Conservation (phyloP, 1,140 invertebrate genomes). For the Pogonus chalceus region DNA sequence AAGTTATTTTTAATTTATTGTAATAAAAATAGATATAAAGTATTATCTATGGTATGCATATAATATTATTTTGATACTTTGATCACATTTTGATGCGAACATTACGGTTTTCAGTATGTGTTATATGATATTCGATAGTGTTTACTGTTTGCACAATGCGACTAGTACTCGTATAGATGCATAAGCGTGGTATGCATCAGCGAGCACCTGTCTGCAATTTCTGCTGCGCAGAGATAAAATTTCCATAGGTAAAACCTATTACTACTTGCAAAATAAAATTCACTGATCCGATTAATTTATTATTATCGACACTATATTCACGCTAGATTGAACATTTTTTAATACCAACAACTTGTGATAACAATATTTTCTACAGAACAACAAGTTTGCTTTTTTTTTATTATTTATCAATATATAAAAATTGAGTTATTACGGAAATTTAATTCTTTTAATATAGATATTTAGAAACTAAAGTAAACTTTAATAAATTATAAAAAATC, state of each 20-base stretch:
- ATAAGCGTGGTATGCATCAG: not conserved
- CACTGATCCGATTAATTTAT: conserved; percentile 6
- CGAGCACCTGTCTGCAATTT: not conserved
- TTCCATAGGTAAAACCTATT: conserved; percentile 6
- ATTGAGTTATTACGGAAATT: too few relatives aligned
- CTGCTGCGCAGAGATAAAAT: not conserved
- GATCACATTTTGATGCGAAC: not conserved
- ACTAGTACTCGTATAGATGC: too few relatives aligned
- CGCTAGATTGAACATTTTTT: not conserved
- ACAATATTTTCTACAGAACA: not conserved
- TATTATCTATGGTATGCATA: too few relatives aligned
- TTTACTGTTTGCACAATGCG: not conserved
- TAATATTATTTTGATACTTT: too few relatives aligned
- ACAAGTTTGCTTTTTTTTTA: too few relatives aligned
- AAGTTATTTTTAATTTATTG: too few relatives aligned
- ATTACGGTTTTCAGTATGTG: not conserved
- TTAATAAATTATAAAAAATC: too few relatives aligned
- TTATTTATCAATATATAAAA: too few relatives aligned
- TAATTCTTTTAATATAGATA: too few relatives aligned
- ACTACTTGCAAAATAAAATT: conserved; percentile 2
- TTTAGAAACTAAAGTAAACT: too few relatives aligned
- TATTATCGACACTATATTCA: not conserved
- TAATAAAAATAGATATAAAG: too few relatives aligned
- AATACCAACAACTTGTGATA: not conserved
- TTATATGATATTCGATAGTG: not conserved